phyloP scores from a whole-genome alignment of 2,113 vertebrate genomes.

The Pungitius pungitius region DNA sequence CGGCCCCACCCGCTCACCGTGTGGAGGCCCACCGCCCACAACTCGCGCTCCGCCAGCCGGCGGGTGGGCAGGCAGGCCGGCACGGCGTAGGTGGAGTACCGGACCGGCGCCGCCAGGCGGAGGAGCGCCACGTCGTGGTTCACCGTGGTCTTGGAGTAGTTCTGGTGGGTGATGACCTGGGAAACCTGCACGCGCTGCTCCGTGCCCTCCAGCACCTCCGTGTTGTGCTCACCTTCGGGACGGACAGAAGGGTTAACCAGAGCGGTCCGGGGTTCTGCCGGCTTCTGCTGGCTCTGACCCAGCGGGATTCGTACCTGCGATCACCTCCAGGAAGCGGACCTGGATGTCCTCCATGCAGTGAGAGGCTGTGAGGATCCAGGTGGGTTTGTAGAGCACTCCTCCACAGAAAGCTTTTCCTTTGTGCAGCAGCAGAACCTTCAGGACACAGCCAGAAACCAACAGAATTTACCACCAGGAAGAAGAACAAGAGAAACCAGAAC shows the following conservation, averaged over 20 bases:
- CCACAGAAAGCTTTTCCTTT: conserved; percentile 82
- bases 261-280: background rate
- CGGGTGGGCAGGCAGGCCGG: conserved; percentile 87
- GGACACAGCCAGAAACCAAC: background rate
- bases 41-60: conserved; percentile 74
- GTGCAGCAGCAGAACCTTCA: conserved; percentile 83
- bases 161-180: conserved; percentile 76
- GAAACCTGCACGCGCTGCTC: conserved; percentile 83
- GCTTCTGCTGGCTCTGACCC: background rate
- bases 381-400: conserved; percentile 82
- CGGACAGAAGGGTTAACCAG: background rate
- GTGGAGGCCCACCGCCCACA: conserved; percentile 82
- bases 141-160: conserved; percentile 63
- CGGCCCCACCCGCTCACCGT: conserved; percentile 93
- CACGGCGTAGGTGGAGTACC: conserved; percentile 79
- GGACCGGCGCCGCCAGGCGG: conserved; percentile 72
- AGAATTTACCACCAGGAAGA: too few relatives aligned
- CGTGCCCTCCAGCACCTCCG: conserved; percentile 72
- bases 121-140: conserved; percentile 91
- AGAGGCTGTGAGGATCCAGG: conserved; percentile 91
- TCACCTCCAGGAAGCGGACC: conserved; percentile 65
- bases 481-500: too few relatives aligned
- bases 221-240: conserved; percentile 84
- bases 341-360: conserved; percentile 86
- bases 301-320: conserved; percentile 81